phyloP scores from a whole-genome alignment of 1,140 invertebrate genomes.

The Lepidurus arcticus region DNA sequence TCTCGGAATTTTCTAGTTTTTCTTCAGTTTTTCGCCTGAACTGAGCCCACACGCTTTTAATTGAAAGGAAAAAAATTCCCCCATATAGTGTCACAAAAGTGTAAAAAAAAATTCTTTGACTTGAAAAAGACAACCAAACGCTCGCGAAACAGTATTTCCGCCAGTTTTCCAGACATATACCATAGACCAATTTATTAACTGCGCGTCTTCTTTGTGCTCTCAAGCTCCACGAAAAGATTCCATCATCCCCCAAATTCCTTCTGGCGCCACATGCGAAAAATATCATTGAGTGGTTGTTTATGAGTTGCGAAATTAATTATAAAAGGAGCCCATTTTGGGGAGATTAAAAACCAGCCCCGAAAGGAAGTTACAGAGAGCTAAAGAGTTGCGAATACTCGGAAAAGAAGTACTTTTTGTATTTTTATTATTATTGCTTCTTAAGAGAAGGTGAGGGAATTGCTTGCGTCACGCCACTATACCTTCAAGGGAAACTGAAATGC shows the following conservation, averaged over 20 bases:
- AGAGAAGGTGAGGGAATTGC: not conserved
- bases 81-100: no score
- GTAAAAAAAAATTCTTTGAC: no score
- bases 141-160: conserved; percentile 17
- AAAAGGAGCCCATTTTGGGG: not conserved
- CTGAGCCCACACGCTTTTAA: no score
- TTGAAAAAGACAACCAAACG: not conserved
- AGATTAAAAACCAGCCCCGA: no score
- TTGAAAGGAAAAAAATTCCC: no score
- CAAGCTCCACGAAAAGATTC: conserved; percentile 21
- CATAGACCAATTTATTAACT: conserved; percentile 15
- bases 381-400: no score
- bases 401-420: not conserved
- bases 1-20: not conserved
- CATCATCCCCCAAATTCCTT: not conserved
- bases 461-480: not conserved
- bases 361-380: no score
- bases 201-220: conserved; percentile 14
- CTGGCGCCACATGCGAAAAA: not conserved
- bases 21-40: not conserved
- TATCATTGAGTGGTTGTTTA: not conserved
- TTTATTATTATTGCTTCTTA: not conserved
- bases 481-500: not conserved
- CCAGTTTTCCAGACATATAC: not conserved
- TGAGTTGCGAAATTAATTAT: not conserved